Conservation (phyloP, 37 sponge, comb jelly and placozoan species). For the Petrosia ficiformis region DNA sequence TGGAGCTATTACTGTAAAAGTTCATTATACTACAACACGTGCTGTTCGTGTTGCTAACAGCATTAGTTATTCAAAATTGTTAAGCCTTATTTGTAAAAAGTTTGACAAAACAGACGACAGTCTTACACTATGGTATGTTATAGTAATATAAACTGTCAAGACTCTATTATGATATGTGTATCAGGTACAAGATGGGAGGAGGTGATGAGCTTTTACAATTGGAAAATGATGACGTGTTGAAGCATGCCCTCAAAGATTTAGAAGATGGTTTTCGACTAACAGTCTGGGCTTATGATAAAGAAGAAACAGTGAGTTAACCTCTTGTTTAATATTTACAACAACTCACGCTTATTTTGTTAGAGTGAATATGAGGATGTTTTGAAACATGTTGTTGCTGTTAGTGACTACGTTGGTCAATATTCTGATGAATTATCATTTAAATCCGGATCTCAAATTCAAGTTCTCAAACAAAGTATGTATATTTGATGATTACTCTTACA, state of each 20-base stretch:
- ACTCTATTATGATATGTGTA: neutral
- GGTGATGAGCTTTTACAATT: slow-evolving; percentile 49
- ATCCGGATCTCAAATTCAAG: slow-evolving; percentile 64
- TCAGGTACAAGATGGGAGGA: slow-evolving; percentile 45
- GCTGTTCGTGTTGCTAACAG: slow-evolving; percentile 56
- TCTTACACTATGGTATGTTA: slow-evolving; percentile 77
- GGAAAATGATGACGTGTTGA: slow-evolving; percentile 20
- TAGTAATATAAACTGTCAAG: no score
- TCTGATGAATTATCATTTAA: slow-evolving; percentile 74
- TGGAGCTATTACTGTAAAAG: slow-evolving; percentile 75
- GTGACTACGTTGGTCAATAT: slow-evolving; percentile 59
- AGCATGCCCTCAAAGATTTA: slow-evolving; percentile 28
- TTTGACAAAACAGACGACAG: slow-evolving; percentile 33
- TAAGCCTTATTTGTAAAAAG: slow-evolving; percentile 56
- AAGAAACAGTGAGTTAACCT: slow-evolving; percentile 30
- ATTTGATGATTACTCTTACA: neutral
- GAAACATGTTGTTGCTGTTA: slow-evolving; percentile 49
- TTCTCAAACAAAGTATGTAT: slow-evolving; percentile 66
- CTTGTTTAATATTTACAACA: neutral
- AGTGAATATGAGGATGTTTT: slow-evolving; percentile 3
- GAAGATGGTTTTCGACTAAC: slow-evolving; percentile 65
- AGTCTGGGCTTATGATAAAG: slow-evolving; percentile 85
- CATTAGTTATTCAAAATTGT: slow-evolving; percentile 32
- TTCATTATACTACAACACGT: slow-evolving; percentile 78
- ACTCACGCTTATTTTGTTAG: neutral